phyloP scores from a whole-genome alignment of 2,888 invertebrate genomes.

The Teleiodes luculella region DNA sequence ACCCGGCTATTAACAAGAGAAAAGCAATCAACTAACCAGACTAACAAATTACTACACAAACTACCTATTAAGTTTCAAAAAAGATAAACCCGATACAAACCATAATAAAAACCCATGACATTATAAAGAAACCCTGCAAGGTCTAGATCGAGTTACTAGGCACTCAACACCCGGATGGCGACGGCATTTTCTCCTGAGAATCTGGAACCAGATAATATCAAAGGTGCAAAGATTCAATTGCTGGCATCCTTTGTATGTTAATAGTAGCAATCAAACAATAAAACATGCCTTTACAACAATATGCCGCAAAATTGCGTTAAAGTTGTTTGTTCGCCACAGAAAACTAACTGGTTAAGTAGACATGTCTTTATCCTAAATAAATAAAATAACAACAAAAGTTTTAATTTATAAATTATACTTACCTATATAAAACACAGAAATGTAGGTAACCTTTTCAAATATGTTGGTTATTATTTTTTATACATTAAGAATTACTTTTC shows the following conservation, averaged over 20 bases:
- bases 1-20: not conserved
- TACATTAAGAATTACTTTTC: too few species aligned
- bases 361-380: too few species aligned
- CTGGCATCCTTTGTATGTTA: constrained; percentile 10
- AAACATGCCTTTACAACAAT: constrained; percentile 1
- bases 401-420: too few species aligned
- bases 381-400: too few species aligned
- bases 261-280: not conserved
- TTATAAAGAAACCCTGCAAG: constrained; percentile 4
- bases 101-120: not conserved
- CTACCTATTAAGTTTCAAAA: too few species aligned
- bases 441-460: too few species aligned
- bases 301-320: not conserved
- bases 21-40: not conserved
- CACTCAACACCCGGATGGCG: not conserved
- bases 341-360: not conserved
- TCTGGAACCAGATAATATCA: constrained; percentile 4
- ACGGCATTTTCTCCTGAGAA: not conserved
- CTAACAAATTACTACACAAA: too few species aligned
- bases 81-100: not conserved
- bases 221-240: constrained; percentile 9
- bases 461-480: too few species aligned
- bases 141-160: not conserved
- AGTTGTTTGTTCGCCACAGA: not conserved
- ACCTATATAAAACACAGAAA: too few species aligned